Evolutionary conservation across 2,888 invertebrate genomes (phyloP), one percentile per base, ranked within the genome.

Genomic region (Tuta absoluta): DNA sequence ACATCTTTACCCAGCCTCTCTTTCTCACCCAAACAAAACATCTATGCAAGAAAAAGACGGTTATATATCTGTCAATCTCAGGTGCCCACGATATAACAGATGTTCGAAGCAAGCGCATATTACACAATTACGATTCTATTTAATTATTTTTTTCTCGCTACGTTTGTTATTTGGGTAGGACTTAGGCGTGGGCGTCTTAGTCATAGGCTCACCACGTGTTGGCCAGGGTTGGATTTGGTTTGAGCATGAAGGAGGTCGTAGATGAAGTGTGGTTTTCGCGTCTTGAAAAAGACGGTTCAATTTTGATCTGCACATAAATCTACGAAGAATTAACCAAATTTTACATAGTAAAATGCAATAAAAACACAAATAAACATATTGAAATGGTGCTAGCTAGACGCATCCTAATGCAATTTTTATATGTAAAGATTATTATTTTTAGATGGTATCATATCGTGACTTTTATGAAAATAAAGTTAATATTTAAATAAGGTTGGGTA

Each of bases 1-100:
- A 87, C 86, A 79, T 86, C 80, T 82, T 77, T 76, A 73, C 74
- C 69, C 64, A 87, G 75, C 19, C 28, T 64, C 78, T 0, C 62
- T 53, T 23, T 28, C 0, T 45, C 66, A 72, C 56, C 0, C 2
- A 14, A 59, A 23, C 45, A 10, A 21, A 41, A 8, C 33, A 1
- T 24, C 0, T 10, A 23, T 11, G 78, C 64, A 65, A 33, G 79
- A 82, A 45, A 75, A 75, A 74, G 85, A 84, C 63, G 69, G 80
- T 59, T 48, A 69, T 66, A 77, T 59, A 66, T 66, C 62, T 70
- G 71, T 75, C 72, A 71, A 78, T 80, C 86, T 90, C 90, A 91
- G 91, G 91, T 91, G 90, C 89, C 89, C 88, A 89, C 90, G 88
- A 84, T 86, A 84, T 86, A 90, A 91, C 91, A 91, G 90, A 91